Percentiles rank a stretch among this genome's conserved stretches.
These are phyloP conservation scores for Agonopterix heracliana DNA, from an alignment of 2,888 invertebrate genomes.

Conservation along the genomic window DNA sequence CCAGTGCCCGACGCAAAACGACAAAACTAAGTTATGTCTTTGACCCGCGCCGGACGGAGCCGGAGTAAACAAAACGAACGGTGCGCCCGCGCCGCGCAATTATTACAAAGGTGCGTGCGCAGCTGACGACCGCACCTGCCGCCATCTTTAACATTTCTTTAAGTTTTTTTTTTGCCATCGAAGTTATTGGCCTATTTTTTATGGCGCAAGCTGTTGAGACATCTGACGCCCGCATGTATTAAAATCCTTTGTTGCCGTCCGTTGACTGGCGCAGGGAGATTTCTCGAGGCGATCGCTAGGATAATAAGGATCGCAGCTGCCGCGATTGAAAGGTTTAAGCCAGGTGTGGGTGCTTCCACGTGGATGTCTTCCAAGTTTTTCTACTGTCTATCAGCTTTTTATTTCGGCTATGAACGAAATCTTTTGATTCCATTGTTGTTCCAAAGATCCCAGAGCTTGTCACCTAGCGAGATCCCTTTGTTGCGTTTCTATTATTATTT, in stretches of 20 bases:
- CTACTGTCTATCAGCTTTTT: constrained; percentile 23
- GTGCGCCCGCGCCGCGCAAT: constrained; percentile 40
- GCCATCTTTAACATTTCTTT: constrained; percentile 70
- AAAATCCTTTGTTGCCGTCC: constrained; percentile 44
- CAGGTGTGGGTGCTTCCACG: constrained; percentile 58
- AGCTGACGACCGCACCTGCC: constrained; percentile 70
- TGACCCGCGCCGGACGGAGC: constrained; percentile 35
- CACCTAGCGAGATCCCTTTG: background rate
- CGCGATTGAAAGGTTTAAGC: constrained; percentile 46
- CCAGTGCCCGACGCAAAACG: constrained; percentile 6
- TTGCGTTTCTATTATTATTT: too few species aligned
- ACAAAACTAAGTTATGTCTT: constrained; percentile 17
- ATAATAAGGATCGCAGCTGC: constrained; percentile 3
- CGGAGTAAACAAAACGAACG: constrained; percentile 51
- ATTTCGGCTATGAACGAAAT: constrained; percentile 8
- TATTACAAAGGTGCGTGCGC: constrained; percentile 71
- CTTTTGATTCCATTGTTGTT: background rate
- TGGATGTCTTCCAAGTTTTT: constrained; percentile 33
- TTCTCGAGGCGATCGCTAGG: constrained; percentile 17
- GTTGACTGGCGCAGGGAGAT: constrained; percentile 17
- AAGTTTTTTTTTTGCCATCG: constrained; percentile 65
- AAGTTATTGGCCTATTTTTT: constrained; percentile 76
- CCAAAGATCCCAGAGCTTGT: background rate
- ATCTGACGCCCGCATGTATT: constrained; percentile 59
- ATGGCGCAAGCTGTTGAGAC: constrained; percentile 68